Base-by-base conservation (phyloP, 2,888 invertebrate genomes). In the Odontocerum albicorne region DNA sequence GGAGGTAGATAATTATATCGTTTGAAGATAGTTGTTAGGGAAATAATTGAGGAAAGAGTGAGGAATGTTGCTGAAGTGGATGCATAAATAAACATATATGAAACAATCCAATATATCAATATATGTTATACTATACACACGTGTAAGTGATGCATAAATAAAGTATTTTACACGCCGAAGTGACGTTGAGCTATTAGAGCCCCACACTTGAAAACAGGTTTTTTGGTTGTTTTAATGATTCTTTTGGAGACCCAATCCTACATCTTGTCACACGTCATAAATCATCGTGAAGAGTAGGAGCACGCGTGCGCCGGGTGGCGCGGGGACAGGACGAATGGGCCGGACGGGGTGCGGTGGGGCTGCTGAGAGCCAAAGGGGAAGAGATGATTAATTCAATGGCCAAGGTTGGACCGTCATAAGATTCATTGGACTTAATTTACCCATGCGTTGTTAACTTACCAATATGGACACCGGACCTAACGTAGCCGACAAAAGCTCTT, bases 381-480 rank as follows among this genome's bases (percentile, higher is more conserved):
- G 36, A 19, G 27, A 7, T 49, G 47, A 49, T 49, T 49, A 49
- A 49, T 49, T 49, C 22, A 49, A 39, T 39, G 21, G 39, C 39
- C 36, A 38, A 49, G 22, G 36, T 36, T 27, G 39, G 31, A 20
- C 47, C 17, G 22, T 42, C 21, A 15, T 36, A 12, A 39, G 15
- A 27, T 13, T 27, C 47, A 36, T 13, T 21, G 35, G 35, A 16
- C n/a, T n/a, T n/a, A n/a, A n/a, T n/a, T n/a, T n/a, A n/a, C n/a
- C n/a, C n/a, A n/a, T n/a, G n/a, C n/a, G n/a, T n/a, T n/a, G n/a
- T n/a, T n/a, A n/a, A n/a, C n/a, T n/a, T n/a, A n/a, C n/a, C n/a
- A n/a, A n/a, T n/a, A n/a, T n/a, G n/a, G n/a, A n/a, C n/a, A n/a
- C n/a, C n/a, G n/a, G n/a, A n/a, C n/a, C n/a, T n/a, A n/a, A n/a